phyloP scores from a whole-genome alignment of 2,797 vertebrate genomes.

The Falco biarmicus region DNA sequence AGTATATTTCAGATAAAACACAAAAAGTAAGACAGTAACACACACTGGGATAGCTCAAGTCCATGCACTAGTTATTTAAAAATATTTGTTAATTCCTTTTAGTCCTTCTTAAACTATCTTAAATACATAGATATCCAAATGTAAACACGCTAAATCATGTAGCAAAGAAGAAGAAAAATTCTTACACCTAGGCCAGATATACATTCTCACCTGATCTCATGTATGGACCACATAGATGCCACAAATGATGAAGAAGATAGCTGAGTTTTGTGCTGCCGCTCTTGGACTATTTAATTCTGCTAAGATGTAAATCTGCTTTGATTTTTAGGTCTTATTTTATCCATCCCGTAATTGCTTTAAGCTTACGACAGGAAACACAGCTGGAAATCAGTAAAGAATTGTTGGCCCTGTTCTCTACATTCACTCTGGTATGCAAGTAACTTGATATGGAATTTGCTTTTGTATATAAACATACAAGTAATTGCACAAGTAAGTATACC shows the following conservation, averaged over 20 bases:
- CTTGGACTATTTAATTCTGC: background rate
- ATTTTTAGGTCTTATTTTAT: constrained; percentile 11
- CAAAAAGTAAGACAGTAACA: background rate
- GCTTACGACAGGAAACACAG: background rate
- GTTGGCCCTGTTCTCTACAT: background rate
- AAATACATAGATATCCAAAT: background rate
- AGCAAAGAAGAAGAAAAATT: background rate
- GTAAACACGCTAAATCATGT: background rate
- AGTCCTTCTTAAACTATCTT: background rate
- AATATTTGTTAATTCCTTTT: background rate
- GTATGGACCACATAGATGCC: background rate
- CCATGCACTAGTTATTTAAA: background rate
- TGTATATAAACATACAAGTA: background rate
- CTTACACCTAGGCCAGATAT: background rate
- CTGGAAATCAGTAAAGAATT: background rate
- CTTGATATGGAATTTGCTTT: background rate
- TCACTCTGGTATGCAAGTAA: background rate
- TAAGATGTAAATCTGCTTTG: background rate
- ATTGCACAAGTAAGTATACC: background rate
- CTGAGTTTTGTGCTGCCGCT: background rate
- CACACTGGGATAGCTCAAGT: background rate
- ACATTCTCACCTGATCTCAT: background rate
- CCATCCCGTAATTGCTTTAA: background rate
- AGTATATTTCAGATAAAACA: background rate
- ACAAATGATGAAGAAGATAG: background rate